phyloP scores from a whole-genome alignment of 2,888 invertebrate genomes.

The Listrodromus nycthemerus region DNA sequence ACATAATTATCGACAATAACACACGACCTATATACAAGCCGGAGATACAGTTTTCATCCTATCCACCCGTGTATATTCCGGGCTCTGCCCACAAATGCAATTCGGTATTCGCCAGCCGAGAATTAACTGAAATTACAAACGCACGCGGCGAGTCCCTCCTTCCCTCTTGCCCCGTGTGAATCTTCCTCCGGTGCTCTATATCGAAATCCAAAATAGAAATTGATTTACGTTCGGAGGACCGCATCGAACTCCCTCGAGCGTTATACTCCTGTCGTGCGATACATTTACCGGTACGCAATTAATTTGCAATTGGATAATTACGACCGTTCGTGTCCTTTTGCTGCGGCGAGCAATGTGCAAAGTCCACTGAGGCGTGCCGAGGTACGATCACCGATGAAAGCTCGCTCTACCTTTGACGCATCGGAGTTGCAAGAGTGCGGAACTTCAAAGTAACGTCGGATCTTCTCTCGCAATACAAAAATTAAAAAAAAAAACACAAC shows the following conservation, averaged over 20 bases:
- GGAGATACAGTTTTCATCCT: too few relatives aligned
- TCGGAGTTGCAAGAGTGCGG: neutral
- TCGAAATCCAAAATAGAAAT: slow-evolving; percentile 39
- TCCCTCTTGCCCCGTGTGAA: slow-evolving; percentile 19
- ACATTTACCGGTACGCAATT: slow-evolving; percentile 25
- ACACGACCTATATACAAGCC: neutral
- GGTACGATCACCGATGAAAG: neutral
- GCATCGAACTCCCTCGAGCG: neutral
- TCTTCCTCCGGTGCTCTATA: neutral
- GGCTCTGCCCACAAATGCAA: neutral
- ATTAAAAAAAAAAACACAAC: too few relatives aligned
- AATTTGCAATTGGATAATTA: slow-evolving; percentile 39
- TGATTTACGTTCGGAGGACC: slow-evolving; percentile 27
- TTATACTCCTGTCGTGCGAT: slow-evolving; percentile 6
- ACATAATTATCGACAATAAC: slow-evolving; percentile 48
- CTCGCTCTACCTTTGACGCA: slow-evolving; percentile 18
- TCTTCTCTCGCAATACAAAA: neutral
- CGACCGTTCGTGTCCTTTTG: slow-evolving; percentile 13
- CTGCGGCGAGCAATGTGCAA: slow-evolving; percentile 1
- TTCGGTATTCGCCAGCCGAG: slow-evolving; percentile 1
- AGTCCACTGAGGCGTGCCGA: neutral
- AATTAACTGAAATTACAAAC: slow-evolving; percentile 50
- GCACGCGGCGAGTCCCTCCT: slow-evolving; percentile 11
- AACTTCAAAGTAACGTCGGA: neutral
- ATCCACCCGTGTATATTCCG: neutral